These are phyloP conservation scores for Cenopis cana DNA, from an alignment of 2,888 invertebrate species.

Conservation along the genomic window DNA sequence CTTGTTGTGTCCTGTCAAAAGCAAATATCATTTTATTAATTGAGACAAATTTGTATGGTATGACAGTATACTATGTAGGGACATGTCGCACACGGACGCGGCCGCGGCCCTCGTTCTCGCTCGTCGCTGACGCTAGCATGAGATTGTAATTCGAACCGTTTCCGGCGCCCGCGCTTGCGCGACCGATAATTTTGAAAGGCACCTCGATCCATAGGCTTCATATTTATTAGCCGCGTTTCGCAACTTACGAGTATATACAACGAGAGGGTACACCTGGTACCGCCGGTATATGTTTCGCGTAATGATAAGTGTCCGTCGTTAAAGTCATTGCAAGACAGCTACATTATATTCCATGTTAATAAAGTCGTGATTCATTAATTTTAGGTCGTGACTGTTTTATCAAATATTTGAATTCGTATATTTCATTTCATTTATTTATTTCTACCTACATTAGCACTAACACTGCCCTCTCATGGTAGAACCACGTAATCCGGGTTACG, in stretches of 20 bases:
- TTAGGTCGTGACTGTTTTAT: constrained; percentile 19
- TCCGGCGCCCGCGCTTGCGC: constrained; percentile 53
- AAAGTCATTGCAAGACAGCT: constrained; percentile 13
- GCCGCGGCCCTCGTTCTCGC: constrained; percentile 27
- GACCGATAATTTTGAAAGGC: constrained; percentile 20
- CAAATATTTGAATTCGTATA: constrained; percentile 6
- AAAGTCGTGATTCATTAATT: constrained; percentile 30
- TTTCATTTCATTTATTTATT: too few relatives aligned
- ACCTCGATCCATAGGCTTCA: constrained; percentile 5
- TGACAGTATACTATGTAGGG: not conserved
- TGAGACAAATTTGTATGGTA: too few relatives aligned
- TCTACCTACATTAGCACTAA: too few relatives aligned
- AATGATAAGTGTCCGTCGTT: constrained; percentile 20
- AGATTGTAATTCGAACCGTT: constrained; percentile 59
- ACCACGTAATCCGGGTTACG: too few relatives aligned
- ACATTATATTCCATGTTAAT: constrained; percentile 14
- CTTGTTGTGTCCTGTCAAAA: too few relatives aligned
- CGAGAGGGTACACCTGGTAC: constrained; percentile 14
- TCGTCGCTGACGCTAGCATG: constrained; percentile 43
- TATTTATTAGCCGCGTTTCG: constrained; percentile 22
- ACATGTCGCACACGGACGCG: constrained; percentile 23
- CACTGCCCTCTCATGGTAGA: too few relatives aligned
- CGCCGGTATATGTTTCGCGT: constrained; percentile 10
- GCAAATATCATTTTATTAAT: too few relatives aligned
- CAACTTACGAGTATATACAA: constrained; percentile 3